Percentiles rank a stretch among this genome's conserved stretches.
phyloP scores from a whole-genome alignment of 1,140 invertebrate species.

The Drosophila orosa region DNA sequence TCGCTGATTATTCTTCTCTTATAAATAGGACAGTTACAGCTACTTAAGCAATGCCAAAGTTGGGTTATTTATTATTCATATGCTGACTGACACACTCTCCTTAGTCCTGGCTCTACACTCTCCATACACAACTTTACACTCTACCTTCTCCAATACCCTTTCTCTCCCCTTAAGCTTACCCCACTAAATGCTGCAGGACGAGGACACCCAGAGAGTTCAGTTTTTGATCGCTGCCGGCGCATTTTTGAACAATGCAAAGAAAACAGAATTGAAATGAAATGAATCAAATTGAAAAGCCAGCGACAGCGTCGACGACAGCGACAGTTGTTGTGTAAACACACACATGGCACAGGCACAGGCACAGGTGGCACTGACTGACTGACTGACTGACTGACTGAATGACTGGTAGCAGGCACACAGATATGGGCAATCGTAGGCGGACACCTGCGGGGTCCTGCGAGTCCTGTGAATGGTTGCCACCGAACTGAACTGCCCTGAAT shows the following conservation, averaged over 20 bases:
- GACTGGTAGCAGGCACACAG: constrained; percentile 20
- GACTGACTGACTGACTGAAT: constrained; percentile 12
- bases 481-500: constrained; percentile 20
- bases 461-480: constrained; percentile 53
- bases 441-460: constrained; percentile 16
- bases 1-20: rapidly evolving
- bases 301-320: constrained; percentile 46
- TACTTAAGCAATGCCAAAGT: neutral
- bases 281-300: constrained; percentile 77
- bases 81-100: neutral
- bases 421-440: constrained; percentile 21
- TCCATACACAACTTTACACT: neutral
- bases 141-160: neutral
- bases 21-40: neutral
- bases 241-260: constrained; percentile 49
- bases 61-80: neutral
- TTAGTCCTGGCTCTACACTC: neutral
- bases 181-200: constrained; percentile 20
- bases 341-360: constrained; percentile 3
- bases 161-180: constrained; percentile 1
- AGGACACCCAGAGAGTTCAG: constrained; percentile 10
- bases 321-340: constrained; percentile 61
- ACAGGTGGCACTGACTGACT: constrained; percentile 5
- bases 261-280: constrained; percentile 66
- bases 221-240: constrained; percentile 35